These are phyloP conservation scores for Anthopleura sola DNA, from an alignment of 64 coral and sea anemone genomes.

Conservation along the genomic window DNA sequence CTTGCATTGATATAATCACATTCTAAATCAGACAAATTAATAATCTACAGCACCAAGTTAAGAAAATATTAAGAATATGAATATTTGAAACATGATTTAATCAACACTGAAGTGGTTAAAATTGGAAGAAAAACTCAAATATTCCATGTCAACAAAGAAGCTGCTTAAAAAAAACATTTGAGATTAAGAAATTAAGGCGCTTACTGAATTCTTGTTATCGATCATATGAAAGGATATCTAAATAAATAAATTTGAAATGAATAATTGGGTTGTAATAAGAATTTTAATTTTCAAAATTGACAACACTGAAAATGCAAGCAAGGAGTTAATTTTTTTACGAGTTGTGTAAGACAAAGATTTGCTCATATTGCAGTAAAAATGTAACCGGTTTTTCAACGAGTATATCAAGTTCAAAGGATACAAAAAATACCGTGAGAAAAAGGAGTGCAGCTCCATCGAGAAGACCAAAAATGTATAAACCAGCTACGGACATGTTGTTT, in stretches of 20 bases:
- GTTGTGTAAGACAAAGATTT: not conserved
- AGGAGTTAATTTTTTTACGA: too few relatives aligned
- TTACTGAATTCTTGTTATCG: too few relatives aligned
- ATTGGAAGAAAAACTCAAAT: too few relatives aligned
- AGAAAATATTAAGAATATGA: not conserved
- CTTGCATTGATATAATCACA: conserved; percentile 99
- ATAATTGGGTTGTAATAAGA: too few relatives aligned
- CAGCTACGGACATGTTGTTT: conserved; percentile 82
- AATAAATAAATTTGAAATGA: too few relatives aligned
- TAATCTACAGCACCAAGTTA: conserved; percentile 55
- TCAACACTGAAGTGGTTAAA: too few relatives aligned
- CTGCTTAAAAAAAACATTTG: too few relatives aligned
- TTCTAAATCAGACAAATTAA: conserved; percentile 97
- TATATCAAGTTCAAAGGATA: conserved; percentile 70
- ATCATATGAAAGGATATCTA: too few relatives aligned
- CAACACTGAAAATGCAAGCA: too few relatives aligned
- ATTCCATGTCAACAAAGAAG: too few relatives aligned
- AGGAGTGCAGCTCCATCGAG: conserved; percentile 80
- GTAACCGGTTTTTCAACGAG: not conserved
- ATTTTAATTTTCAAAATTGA: not conserved
- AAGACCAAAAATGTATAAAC: conserved; percentile 79
- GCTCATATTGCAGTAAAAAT: not conserved
- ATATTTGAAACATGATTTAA: too few relatives aligned
- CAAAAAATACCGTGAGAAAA: conserved; percentile 97
- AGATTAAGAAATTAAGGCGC: too few relatives aligned